Evolutionary conservation across 2,797 vertebrate species (phyloP).

Genomic region (Sebastes itinus): DNA sequence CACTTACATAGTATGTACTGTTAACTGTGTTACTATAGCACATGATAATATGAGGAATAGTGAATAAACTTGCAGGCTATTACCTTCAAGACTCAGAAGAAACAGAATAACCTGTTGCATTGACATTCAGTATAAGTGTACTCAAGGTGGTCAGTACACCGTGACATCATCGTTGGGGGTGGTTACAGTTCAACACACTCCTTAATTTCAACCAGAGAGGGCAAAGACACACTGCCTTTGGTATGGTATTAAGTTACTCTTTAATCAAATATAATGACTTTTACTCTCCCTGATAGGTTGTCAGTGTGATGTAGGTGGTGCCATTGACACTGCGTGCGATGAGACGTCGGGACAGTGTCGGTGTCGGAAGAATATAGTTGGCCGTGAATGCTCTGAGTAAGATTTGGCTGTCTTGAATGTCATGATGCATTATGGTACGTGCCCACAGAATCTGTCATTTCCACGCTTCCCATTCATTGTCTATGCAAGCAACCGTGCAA

Average conservation of each 20-base stretch:
- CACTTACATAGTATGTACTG: background rate
- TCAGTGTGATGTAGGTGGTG: constrained; percentile 89
- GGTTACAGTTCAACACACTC: background rate
- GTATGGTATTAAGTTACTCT: background rate
- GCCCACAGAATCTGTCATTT: background rate
- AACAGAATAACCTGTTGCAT: background rate
- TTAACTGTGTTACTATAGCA: background rate
- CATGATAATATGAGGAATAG: background rate
- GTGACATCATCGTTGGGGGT: background rate
- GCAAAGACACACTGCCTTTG: background rate
- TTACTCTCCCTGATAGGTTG: constrained; percentile 82
- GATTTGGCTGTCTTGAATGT: constrained; percentile 41
- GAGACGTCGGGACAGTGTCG: constrained; percentile 81
- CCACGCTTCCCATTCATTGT: background rate
- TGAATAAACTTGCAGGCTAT: background rate
- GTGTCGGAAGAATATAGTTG: constrained; percentile 86
- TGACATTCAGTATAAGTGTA: background rate
- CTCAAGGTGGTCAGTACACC: background rate
- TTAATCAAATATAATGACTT: background rate
- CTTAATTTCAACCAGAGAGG: background rate
- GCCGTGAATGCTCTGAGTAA: constrained; percentile 87
- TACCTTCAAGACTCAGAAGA: background rate
- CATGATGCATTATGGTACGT: background rate
- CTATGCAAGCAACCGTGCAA: background rate
- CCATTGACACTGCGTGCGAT: constrained; percentile 77